These are phyloP conservation scores for Calliphora vomitoria DNA, from an alignment of 2,888 invertebrate genomes.

Conservation along the genomic window DNA sequence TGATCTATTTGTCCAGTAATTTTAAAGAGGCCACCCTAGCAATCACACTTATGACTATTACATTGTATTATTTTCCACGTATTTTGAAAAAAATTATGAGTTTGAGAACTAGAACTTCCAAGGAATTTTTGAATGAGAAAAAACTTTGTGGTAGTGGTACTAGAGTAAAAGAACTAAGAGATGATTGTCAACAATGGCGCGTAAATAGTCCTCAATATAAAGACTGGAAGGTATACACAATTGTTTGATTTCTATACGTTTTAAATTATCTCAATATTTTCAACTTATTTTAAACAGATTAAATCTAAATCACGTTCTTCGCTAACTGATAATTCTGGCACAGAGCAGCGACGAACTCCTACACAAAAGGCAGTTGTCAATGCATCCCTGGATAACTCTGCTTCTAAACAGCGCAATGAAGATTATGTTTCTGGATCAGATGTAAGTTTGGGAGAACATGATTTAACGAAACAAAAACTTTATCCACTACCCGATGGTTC, in stretches of 20 bases:
- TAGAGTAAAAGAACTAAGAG: slow-evolving; percentile 91
- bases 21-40: slow-evolving; percentile 91
- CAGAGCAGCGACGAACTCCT: neutral
- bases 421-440: slow-evolving; percentile 68
- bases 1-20: slow-evolving; percentile 93
- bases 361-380: neutral
- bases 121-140: slow-evolving; percentile 88
- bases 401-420: slow-evolving; percentile 76
- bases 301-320: neutral
- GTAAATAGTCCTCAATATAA: slow-evolving; percentile 94
- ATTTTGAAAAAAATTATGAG: slow-evolving; percentile 69
- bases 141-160: slow-evolving; percentile 89
- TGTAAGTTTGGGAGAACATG: slow-evolving; percentile 67
- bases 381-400: neutral
- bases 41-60: slow-evolving; percentile 87
- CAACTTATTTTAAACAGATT: neutral
- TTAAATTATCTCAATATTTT: neutral
- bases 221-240: slow-evolving; percentile 89
- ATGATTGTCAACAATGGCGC: slow-evolving; percentile 91
- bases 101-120: slow-evolving; percentile 88
- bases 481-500: slow-evolving; percentile 62
- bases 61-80: slow-evolving; percentile 88
- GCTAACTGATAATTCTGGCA: too few relatives aligned
- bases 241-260: slow-evolving; percentile 86
- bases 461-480: slow-evolving; percentile 49